Evolutionary conservation across 2,888 invertebrate genomes (phyloP), one percentile per base, ranked within the genome.

Genomic region (Palloptera scutellata): DNA sequence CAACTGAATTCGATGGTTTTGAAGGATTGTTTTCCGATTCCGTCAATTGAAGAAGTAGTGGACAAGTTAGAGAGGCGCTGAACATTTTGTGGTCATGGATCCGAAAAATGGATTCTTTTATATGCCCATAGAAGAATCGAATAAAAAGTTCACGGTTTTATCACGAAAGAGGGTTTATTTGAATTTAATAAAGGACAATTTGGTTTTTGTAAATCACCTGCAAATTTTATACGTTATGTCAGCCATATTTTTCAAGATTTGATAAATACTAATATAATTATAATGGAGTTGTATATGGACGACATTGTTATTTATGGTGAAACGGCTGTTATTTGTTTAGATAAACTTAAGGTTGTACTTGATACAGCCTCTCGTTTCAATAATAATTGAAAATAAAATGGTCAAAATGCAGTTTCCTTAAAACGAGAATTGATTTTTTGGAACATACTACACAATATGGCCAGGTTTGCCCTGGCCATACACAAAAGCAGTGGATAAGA

Each of bases 21-120:
- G 1, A 80, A 79, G 61, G 80, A 81, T 53, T 70, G 75, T 54
- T 81, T 75, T 67, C 82, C 82, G 1, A 64, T 84, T 6, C 54
- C 64, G 17, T 12, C 63, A 13, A 57, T 68, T 30, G 68, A 68
- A 15, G 70, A 70, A 17, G 70, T 66, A 15, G 40, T 68, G 6
- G 67, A 61, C 12, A 66, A 62, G 41, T 30, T 68, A 9, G 19
- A 59, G 51, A 30, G 8, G 8, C 5, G 52, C 65, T 1, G 62
- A 64, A 40, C 45, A 17, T 8, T 66, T 66, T 48, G 58, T 51
- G 1, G 43, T 66, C 45, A 53, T 70, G 48, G 70, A 70, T 54
- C 51, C 66, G n/a, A 61, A 66, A 30, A 71, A 68, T 19, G 54
- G 68, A 9, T 70, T 67, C 43, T 68, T 70, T 13, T 68, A 69